A percentile compares a stretch with the other conserved stretches of the same genome.
Conservation (phyloP, 2,888 invertebrate genomes). For the Didymodactylos carnosus region DNA sequence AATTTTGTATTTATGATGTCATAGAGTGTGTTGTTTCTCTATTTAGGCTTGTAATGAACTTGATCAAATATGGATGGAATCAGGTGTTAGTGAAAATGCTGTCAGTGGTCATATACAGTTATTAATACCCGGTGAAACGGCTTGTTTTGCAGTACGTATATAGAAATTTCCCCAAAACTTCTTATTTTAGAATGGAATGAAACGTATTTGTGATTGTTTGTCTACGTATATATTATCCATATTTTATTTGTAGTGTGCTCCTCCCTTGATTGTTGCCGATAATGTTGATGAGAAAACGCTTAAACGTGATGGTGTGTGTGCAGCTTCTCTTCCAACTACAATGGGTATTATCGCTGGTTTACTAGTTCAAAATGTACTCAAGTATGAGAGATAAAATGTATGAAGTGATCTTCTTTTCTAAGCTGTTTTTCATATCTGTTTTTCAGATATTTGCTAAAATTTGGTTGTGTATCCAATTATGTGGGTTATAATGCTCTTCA, state of each 20-base stretch:
- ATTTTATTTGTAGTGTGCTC: slow-evolving; percentile 95
- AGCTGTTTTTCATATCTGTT: too few relatives aligned
- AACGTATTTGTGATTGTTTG: too few relatives aligned
- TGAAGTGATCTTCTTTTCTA: too few relatives aligned
- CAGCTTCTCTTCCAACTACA: slow-evolving; percentile 91
- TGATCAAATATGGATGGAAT: slow-evolving; percentile 82
- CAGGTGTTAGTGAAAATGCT: slow-evolving; percentile 95
- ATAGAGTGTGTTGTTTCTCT: too few relatives aligned
- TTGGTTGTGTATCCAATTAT: slow-evolving; percentile 75
- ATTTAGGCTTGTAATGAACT: slow-evolving; percentile 73
- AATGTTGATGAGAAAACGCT: slow-evolving; percentile 88
- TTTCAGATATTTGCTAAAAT: slow-evolving; percentile 60
- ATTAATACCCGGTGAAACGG: slow-evolving; percentile 76
- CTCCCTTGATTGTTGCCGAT: slow-evolving; percentile 85
- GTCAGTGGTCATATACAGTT: slow-evolving; percentile 96
- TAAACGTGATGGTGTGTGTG: slow-evolving; percentile 93
- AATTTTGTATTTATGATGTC: neutral
- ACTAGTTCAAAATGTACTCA: slow-evolving; percentile 51
- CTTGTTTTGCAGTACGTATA: slow-evolving; percentile 72
- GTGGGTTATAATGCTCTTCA: slow-evolving; percentile 84
- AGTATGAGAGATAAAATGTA: too few relatives aligned
- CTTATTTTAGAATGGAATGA: too few relatives aligned
- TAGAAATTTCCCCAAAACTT: neutral
- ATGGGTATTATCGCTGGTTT: slow-evolving; percentile 97
- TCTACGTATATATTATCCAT: too few relatives aligned